Conservation (phyloP, 1,140 invertebrate species). For the Bradysia coprophila region DNA sequence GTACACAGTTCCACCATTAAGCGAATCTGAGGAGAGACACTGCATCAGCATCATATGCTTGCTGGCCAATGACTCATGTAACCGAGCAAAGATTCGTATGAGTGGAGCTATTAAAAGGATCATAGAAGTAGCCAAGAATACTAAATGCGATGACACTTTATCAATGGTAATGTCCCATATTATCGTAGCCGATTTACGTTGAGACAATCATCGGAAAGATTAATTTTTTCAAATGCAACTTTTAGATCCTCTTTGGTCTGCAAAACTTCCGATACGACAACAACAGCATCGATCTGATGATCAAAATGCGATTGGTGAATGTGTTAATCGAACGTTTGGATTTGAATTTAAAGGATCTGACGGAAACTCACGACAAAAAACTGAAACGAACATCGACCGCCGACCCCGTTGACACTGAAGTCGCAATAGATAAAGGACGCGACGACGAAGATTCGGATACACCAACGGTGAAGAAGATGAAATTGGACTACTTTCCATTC, state of each 20-base stretch:
- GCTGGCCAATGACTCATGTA: conserved; percentile 18
- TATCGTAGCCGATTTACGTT: background rate
- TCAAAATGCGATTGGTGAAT: conserved; percentile 15
- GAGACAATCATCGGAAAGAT: background rate
- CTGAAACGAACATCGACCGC: background rate
- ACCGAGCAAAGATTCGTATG: conserved; percentile 18
- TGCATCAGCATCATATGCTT: conserved; percentile 21
- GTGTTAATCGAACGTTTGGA: conserved; percentile 17
- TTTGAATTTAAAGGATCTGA: conserved; percentile 2
- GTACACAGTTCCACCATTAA: conserved; percentile 10
- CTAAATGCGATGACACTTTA: conserved; percentile 14
- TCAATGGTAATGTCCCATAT: conserved; percentile 9
- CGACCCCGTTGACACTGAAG: too few relatives aligned
- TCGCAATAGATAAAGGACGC: too few relatives aligned
- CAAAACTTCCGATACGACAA: conserved; percentile 23
- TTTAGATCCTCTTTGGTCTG: conserved; percentile 16
- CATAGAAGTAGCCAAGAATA: conserved; percentile 16
- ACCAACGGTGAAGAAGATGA: too few relatives aligned
- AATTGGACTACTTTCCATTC: too few relatives aligned
- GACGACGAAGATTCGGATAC: too few relatives aligned
- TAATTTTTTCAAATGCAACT: background rate
- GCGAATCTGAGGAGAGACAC: conserved; percentile 14
- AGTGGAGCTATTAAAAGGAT: conserved; percentile 18
- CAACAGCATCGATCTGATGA: conserved; percentile 19
- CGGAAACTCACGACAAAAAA: conserved; percentile 1